phyloP scores from a whole-genome alignment of 2,888 invertebrate genomes.

The Dermolepida albohirtum region DNA sequence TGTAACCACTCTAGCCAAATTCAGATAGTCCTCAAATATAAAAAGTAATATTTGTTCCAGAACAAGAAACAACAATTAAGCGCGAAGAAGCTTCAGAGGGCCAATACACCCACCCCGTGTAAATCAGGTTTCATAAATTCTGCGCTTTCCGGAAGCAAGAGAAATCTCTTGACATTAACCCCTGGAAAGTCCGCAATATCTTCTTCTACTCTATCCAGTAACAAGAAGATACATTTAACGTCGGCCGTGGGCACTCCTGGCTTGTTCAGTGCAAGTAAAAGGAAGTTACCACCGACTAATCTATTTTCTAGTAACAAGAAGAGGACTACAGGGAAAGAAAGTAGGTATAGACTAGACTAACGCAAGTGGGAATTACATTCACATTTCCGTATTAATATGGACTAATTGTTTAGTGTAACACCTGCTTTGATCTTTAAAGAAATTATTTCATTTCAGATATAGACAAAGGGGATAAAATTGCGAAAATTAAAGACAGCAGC shows the following conservation, averaged over 20 bases:
- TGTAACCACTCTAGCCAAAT: too few relatives aligned
- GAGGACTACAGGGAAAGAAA: constrained; percentile 1
- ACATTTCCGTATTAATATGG: too few relatives aligned
- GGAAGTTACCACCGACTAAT: constrained; percentile 12
- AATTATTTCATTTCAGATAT: too few relatives aligned
- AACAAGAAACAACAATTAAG: constrained; percentile 68
- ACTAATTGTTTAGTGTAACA: too few relatives aligned
- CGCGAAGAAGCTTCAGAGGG: constrained; percentile 66
- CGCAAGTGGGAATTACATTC: too few relatives aligned
- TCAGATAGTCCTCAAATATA: too few relatives aligned
- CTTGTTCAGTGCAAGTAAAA: neutral
- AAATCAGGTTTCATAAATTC: constrained; percentile 24
- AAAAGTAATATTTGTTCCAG: constrained; percentile 54
- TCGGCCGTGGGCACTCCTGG: neutral
- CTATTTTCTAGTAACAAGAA: constrained; percentile 20
- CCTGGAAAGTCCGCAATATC: neutral
- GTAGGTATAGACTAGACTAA: too few relatives aligned
- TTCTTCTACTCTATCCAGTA: too few relatives aligned
- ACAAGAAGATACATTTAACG: too few relatives aligned
- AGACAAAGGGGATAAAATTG: neutral
- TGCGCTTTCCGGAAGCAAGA: constrained; percentile 16
- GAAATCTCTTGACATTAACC: constrained; percentile 9
- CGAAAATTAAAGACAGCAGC: constrained; percentile 23
- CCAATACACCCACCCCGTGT: constrained; percentile 47
- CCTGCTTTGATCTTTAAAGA: too few relatives aligned